Conservation (phyloP, 1,140 invertebrate genomes). For the Potamilus streckersoni region DNA sequence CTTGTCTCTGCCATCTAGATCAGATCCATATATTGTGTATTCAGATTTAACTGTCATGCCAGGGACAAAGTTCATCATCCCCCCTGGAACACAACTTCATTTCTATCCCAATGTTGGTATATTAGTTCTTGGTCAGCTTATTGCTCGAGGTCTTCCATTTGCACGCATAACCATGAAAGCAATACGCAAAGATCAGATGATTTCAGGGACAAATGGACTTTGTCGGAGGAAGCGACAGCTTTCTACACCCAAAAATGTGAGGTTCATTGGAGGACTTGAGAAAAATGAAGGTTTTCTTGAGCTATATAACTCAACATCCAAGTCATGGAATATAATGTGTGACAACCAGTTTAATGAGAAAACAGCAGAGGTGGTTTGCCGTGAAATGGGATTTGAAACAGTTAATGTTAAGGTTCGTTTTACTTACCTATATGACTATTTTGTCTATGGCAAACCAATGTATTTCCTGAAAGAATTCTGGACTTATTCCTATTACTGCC, state of each 20-base stretch:
- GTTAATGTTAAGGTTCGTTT: constrained; percentile 78
- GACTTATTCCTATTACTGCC: constrained; percentile 89
- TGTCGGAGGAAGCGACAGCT: constrained; percentile 23
- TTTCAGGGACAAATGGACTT: constrained; percentile 9
- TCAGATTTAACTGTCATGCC: constrained; percentile 98
- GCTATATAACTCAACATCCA: constrained; percentile 92
- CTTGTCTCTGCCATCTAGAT: constrained; percentile 77
- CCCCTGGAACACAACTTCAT: constrained; percentile 91
- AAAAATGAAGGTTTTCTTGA: constrained; percentile 83
- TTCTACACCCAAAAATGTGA: constrained; percentile 6
- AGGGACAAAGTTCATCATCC: constrained; percentile 83
- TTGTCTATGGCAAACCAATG: constrained; percentile 65
- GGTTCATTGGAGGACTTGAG: constrained; percentile 45
- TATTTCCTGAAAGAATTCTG: constrained; percentile 77
- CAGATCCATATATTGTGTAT: constrained; percentile 84
- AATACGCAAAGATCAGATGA: too few relatives aligned
- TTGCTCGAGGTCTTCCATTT: constrained; percentile 80
- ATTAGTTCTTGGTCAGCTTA: constrained; percentile 91
- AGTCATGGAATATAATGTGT: constrained; percentile 97
- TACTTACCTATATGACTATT: constrained; percentile 63
- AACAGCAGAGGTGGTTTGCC: constrained; percentile 80
- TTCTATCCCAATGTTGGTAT: constrained; percentile 98
- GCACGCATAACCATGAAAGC: too few relatives aligned
- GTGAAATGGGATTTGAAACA: constrained; percentile 90
- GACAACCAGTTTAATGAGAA: constrained; percentile 86